These are phyloP conservation scores for Menidia beryllina DNA, from an alignment of 2,113 vertebrate species.

Conservation along the genomic window DNA sequence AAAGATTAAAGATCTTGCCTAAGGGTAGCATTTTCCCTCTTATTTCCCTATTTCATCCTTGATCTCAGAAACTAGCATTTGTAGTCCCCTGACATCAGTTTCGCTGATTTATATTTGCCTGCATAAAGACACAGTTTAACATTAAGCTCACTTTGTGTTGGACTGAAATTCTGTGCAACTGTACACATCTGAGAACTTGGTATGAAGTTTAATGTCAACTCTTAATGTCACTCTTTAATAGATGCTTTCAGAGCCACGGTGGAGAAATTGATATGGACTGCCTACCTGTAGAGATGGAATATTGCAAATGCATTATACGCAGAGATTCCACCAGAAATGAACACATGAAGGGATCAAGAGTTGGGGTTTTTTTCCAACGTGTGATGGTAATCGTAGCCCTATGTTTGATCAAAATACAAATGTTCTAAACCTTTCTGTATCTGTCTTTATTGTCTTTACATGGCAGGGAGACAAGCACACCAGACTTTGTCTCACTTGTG, in stretches of 20 bases:
- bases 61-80: background rate
- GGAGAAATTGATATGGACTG: slow-evolving; percentile 19
- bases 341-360: background rate
- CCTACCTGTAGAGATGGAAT: slow-evolving; percentile 11
- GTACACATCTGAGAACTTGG: slow-evolving; percentile 19
- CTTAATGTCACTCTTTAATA: slow-evolving; percentile 31
- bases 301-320: background rate
- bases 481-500: background rate
- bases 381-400: background rate
- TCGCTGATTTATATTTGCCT: background rate
- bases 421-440: background rate
- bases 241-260: slow-evolving; percentile 29
- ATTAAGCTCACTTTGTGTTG: slow-evolving; percentile 13
- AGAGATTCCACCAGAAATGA: background rate
- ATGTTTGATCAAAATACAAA: too few species aligned
- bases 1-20: slow-evolving; percentile 11
- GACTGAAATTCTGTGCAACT: slow-evolving; percentile 24
- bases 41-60: slow-evolving; percentile 7
- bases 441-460: background rate
- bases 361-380: background rate
- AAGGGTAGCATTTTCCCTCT: slow-evolving; percentile 5
- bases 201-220: slow-evolving; percentile 30
- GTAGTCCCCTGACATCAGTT: background rate
- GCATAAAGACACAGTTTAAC: slow-evolving; percentile 7
- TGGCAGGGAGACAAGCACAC: background rate